Percentiles rank a stretch among this genome's conserved stretches.
Evolutionary conservation across 2,797 vertebrate species (phyloP).

Genomic region (Parauchenoglanis punctatus): DNA sequence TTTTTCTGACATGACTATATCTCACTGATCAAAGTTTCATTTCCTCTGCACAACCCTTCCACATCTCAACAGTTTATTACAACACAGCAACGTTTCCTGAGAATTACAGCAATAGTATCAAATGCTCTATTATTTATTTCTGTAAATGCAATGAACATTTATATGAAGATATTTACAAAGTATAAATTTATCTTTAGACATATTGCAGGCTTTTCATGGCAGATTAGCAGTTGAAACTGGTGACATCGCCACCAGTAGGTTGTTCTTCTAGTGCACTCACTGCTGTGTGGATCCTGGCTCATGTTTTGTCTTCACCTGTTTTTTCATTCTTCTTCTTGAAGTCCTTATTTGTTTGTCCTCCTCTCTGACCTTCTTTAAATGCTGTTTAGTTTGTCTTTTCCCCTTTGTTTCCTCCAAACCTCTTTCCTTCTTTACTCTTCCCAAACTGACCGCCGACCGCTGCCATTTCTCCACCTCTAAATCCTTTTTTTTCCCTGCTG

Average conservation of each 20-base stretch:
- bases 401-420: conserved; percentile 64
- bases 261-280: neutral
- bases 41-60: neutral
- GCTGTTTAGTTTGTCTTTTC: conserved; percentile 64
- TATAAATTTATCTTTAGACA: conserved; percentile 9
- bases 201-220: neutral
- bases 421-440: conserved; percentile 60
- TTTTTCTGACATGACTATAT: neutral
- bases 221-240: neutral
- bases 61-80: neutral
- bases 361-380: conserved; percentile 56
- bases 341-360: conserved; percentile 62
- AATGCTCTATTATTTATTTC: conserved; percentile 11
- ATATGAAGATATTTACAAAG: conserved; percentile 26
- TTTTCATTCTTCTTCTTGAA: conserved; percentile 74
- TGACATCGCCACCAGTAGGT: neutral
- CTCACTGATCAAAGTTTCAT: neutral
- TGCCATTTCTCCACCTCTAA: conserved; percentile 52
- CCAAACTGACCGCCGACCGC: conserved; percentile 63
- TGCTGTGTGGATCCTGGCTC: neutral
- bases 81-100: neutral
- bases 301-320: conserved; percentile 58
- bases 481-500: conserved; percentile 51
- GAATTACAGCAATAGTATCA: neutral
- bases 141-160: neutral